Conservation (phyloP, 53 echinoderm and acorn worm genomes). For the Paelopatides confundens region DNA sequence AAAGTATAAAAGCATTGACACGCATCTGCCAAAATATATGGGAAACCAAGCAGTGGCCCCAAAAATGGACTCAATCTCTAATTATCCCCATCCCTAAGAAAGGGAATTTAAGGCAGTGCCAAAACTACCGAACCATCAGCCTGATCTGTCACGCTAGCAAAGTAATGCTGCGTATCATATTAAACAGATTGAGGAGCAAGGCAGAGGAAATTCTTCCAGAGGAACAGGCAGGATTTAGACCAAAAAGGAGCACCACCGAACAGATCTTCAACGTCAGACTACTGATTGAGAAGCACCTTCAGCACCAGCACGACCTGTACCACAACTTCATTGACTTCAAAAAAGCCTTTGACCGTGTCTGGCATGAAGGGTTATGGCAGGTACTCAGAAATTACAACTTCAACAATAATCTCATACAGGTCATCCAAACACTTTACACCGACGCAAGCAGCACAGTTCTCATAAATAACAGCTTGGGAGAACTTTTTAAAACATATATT, state of each 20-base stretch:
- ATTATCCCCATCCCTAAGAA: background rate
- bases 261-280: conserved; percentile 54
- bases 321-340: conserved; percentile 53
- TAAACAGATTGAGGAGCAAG: background rate
- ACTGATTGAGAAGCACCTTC: conserved; percentile 48
- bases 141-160: conserved; percentile 46
- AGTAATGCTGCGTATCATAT: background rate
- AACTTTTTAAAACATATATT: conserved; percentile 25
- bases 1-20: no score
- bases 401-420: background rate
- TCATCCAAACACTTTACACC: conserved; percentile 43
- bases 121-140: conserved; percentile 36
- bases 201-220: background rate
- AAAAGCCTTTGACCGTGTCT: conserved; percentile 51
- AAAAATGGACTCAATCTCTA: background rate
- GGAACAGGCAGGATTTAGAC: conserved; percentile 17
- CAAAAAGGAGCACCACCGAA: conserved; percentile 32
- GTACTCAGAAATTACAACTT: conserved; percentile 49
- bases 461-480: background rate
- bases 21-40: background rate
- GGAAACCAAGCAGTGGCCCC: background rate
- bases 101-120: background rate
- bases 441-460: conserved; percentile 40
- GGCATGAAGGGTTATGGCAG: conserved; percentile 48
- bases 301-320: conserved; percentile 40